A percentile compares a stretch with the other conserved stretches of the same genome.
These are phyloP conservation scores for Schizopygopsis malacanthus DNA, from an alignment of 2,797 vertebrate species.

Conservation along the genomic window DNA sequence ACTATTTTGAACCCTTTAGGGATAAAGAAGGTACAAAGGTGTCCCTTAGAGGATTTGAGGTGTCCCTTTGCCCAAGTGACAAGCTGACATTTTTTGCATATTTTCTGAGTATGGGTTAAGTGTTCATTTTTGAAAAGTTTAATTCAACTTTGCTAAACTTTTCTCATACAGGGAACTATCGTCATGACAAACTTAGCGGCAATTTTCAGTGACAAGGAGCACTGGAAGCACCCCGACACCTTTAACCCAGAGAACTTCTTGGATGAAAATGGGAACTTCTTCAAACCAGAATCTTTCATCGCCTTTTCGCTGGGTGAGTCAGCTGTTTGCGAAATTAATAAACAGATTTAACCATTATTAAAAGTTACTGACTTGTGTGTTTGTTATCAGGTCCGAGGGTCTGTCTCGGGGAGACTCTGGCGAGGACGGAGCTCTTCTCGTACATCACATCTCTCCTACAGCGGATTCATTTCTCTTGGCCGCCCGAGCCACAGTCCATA, in stretches of 20 bases:
- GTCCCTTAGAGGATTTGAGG: too few species aligned
- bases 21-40: too few species aligned
- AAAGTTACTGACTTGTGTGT: neutral
- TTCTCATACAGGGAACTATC: constrained; percentile 46
- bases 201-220: constrained; percentile 48
- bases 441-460: constrained; percentile 56
- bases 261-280: constrained; percentile 54
- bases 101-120: neutral
- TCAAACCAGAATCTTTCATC: constrained; percentile 46
- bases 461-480: constrained; percentile 51
- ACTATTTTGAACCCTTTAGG: neutral
- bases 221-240: constrained; percentile 57
- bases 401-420: constrained; percentile 56
- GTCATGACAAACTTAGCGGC: constrained; percentile 40
- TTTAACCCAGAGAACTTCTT: constrained; percentile 60
- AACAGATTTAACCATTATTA: neutral
- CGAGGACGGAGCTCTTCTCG: constrained; percentile 57
- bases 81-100: too few species aligned
- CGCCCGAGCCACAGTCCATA: neutral
- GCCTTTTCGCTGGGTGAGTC: constrained; percentile 48
- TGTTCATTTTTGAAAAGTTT: neutral
- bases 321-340: neutral
- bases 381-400: constrained; percentile 48
- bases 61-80: neutral
- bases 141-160: neutral